Conservation (phyloP, 2,113 vertebrate species). For the Holacanthus passer region DNA sequence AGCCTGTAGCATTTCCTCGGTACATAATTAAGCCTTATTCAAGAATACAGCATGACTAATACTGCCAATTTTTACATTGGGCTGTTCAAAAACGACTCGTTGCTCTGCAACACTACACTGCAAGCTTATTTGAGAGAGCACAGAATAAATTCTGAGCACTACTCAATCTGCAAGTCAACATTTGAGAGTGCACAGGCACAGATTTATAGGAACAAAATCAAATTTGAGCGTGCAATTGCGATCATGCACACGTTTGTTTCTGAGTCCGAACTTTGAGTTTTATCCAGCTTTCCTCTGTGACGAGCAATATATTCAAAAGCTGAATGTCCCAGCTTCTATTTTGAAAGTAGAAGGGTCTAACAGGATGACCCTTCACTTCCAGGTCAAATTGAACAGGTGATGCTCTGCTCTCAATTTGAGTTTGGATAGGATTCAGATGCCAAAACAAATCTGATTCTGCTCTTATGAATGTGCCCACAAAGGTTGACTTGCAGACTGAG, state of each 20-base stretch:
- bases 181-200: background rate
- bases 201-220: background rate
- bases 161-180: background rate
- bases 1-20: constrained; percentile 69
- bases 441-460: background rate
- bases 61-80: constrained; percentile 6
- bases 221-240: background rate
- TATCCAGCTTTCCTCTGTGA: background rate
- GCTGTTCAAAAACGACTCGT: constrained; percentile 11
- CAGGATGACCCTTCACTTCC: background rate
- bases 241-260: background rate
- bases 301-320: background rate
- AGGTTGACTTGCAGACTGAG: background rate
- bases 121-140: constrained; percentile 6
- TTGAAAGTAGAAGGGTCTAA: background rate
- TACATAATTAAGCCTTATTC: constrained; percentile 70
- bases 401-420: background rate
- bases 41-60: constrained; percentile 46
- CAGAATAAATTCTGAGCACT: background rate
- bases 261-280: background rate
- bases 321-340: background rate
- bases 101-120: background rate
- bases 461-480: background rate
- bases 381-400: background rate
- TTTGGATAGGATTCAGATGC: background rate